Base-by-base conservation (phyloP, 2,797 vertebrate genomes). In the Ambastaia sidthimunki region DNA sequence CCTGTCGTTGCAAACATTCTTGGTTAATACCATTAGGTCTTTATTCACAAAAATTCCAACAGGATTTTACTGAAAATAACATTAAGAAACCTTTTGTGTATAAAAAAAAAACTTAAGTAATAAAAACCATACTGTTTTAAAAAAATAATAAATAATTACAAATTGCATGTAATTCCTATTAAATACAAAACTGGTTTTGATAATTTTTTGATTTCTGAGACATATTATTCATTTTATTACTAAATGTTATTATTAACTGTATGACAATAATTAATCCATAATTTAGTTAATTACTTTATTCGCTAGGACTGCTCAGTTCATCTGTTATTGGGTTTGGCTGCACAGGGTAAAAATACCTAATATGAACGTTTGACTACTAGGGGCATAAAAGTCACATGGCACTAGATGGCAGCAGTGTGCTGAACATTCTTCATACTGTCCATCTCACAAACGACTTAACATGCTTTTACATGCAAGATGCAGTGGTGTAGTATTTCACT, bases 381-480 rank as follows among this genome's bases (percentile, higher is more conserved):
- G 0, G 25, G 25, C 21, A 19, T 31, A 5, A 37, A 13, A 11
- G 18, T 63, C 68, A 31, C 15, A 15, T 1, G 66, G 7, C 83
- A 62, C 71, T 79, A 93, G 93, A 83, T 79, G 92, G 92, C 89
- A 92, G 91, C 89, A 89, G 66, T 13, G 59, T 74, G 48, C 87
- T 59, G 34, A 21, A n/a, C 23, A 37, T 37, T 18, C 1, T 48
- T 41, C 23, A 67, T 57, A 15, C 11, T 19, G 1, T 60, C 37
- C 11, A 15, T 44, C 4, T 73, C 21, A 48, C 13, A 54, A 65
- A 62, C 31, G 1, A 21, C 11, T 18, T 59, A 63, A 74, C 62
- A 62, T 31, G 2, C 6, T 60, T 15, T 74, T 13, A 31, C 25
- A 50, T 50, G 44, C 44, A 31, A 50, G 59, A 74, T 74, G 16